Evolutionary conservation across 2,797 vertebrate genomes (phyloP).

Genomic region (Vultur gryphus): DNA sequence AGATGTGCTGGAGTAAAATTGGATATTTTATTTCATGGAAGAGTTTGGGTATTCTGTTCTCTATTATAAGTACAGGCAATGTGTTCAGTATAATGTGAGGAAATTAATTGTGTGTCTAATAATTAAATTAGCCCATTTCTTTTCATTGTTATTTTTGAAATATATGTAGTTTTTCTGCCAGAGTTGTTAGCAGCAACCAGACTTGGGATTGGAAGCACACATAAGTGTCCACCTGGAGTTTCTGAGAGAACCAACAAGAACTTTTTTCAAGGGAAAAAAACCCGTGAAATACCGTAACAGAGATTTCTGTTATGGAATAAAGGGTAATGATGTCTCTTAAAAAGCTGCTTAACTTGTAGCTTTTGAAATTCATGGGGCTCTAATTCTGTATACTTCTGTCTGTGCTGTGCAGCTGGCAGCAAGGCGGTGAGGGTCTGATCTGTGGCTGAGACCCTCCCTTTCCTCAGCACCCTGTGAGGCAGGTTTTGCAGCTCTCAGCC

Average conservation of each 20-base stretch:
- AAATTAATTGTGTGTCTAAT: background rate
- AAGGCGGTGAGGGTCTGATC: background rate
- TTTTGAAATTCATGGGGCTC: background rate
- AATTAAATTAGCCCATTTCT: background rate
- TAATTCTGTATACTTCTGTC: background rate
- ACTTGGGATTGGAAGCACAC: background rate
- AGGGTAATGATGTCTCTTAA: background rate
- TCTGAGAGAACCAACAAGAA: background rate
- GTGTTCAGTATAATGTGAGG: background rate
- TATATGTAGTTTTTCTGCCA: background rate
- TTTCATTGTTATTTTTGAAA: background rate
- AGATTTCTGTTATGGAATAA: background rate
- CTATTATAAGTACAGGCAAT: background rate
- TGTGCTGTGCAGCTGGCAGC: background rate
- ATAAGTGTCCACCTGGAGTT: background rate
- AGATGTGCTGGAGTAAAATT: background rate
- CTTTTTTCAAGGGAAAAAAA: background rate
- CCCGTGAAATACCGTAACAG: background rate
- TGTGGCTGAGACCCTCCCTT: background rate
- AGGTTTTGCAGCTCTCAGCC: background rate
- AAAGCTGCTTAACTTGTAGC: background rate
- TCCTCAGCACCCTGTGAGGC: background rate
- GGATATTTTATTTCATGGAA: background rate
- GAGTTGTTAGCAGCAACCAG: background rate
- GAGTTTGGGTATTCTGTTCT: background rate